These are phyloP conservation scores for Rhodeus uyekii DNA, from an alignment of 2,797 vertebrate genomes.

Conservation along the genomic window DNA sequence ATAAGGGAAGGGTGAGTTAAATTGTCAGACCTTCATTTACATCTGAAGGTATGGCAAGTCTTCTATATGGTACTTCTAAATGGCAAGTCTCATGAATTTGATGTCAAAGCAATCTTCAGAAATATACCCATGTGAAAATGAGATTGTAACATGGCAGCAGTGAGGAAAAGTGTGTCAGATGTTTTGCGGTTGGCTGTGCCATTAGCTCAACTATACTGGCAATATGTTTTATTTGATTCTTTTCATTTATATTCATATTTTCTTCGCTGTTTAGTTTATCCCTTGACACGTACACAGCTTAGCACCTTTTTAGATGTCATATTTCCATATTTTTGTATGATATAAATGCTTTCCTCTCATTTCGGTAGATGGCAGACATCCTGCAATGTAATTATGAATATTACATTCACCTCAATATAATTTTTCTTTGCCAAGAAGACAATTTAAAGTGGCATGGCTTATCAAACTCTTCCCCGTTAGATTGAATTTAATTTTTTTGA, in stretches of 20 bases:
- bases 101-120: background rate
- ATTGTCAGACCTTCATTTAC: background rate
- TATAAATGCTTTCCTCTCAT: background rate
- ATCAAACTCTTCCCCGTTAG: background rate
- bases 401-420: background rate
- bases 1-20: background rate
- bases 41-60: too few species aligned
- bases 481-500: too few species aligned
- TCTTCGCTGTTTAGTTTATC: background rate
- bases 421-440: background rate
- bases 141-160: background rate
- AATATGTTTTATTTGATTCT: too few species aligned
- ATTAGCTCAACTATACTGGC: background rate
- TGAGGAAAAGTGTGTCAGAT: background rate
- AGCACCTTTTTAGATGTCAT: background rate
- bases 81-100: background rate
- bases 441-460: background rate
- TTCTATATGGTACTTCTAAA: too few species aligned
- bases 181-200: background rate
- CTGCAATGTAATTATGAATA: background rate
- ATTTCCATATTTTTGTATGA: background rate
- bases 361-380: conserved; percentile 2
- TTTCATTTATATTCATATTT: background rate
- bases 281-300: background rate
- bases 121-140: background rate